Percentiles rank a stretch among this genome's conserved stretches.
Evolutionary conservation across 2,113 vertebrate genomes (phyloP).

Genomic region (Peucedramus taeniatus): DNA sequence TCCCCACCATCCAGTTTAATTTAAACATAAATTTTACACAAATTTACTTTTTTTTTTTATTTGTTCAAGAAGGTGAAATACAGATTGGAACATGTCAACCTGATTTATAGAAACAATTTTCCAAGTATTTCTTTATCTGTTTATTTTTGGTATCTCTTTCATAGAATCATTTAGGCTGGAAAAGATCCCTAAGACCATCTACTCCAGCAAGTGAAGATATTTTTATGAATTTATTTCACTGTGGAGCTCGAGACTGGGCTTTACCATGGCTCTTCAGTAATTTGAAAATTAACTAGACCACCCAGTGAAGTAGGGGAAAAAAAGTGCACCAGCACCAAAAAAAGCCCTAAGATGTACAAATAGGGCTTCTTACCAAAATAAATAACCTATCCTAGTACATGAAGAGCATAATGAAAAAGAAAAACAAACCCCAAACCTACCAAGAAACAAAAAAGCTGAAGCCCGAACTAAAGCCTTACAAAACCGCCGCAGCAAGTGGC

Average conservation of each 20-base stretch:
- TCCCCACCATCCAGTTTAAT: background rate
- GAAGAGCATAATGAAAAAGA: background rate
- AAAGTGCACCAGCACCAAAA: fast-evolving
- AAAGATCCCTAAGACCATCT: background rate
- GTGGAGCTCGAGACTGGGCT: background rate
- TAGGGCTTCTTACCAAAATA: background rate
- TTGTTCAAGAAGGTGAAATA: background rate
- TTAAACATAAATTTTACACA: background rate
- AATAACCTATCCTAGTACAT: background rate
- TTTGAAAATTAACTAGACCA: background rate
- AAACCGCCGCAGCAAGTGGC: fast-evolving
- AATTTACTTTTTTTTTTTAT: background rate
- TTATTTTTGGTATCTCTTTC: background rate
- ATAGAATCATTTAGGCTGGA: background rate
- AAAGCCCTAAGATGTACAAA: background rate
- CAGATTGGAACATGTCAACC: background rate
- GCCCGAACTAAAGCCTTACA: fast-evolving
- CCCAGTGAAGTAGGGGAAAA: background rate
- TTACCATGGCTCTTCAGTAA: background rate
- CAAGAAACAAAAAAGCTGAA: background rate
- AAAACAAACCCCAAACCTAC: background rate
- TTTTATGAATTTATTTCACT: background rate
- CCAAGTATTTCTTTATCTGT: background rate
- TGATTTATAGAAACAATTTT: background rate
- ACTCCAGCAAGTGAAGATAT: background rate